phyloP scores from a whole-genome alignment of 2,888 invertebrate species.

The Lapara coniferarum region DNA sequence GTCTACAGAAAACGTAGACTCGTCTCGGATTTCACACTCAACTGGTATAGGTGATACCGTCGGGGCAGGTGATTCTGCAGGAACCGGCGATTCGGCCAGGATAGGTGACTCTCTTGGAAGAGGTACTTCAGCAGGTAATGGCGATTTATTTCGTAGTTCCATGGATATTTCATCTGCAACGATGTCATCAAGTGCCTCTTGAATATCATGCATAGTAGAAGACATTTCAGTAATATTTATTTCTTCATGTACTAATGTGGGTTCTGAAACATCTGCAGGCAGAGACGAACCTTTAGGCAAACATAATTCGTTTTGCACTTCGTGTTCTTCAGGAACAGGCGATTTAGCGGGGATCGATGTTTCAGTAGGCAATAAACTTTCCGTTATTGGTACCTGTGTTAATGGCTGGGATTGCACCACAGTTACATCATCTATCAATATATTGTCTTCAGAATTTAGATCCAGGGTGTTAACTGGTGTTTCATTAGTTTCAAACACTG shows the following conservation, averaged over 20 bases:
- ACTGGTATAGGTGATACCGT: conserved; percentile 40
- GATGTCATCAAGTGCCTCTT: conserved; percentile 1
- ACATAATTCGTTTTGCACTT: background rate
- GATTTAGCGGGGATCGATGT: background rate
- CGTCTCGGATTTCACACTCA: conserved; percentile 37
- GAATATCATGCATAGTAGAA: conserved; percentile 1
- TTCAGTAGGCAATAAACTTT: background rate
- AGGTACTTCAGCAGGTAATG: conserved; percentile 26
- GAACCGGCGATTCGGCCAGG: conserved; percentile 35
- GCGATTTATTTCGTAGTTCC: conserved; percentile 13
- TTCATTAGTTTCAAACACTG: background rate
- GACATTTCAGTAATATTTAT: background rate
- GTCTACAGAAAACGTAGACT: conserved; percentile 31
- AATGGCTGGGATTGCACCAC: background rate
- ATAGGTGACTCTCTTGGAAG: conserved; percentile 35
- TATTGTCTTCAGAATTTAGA: conserved; percentile 1
- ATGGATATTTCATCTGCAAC: conserved; percentile 29
- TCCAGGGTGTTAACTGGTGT: background rate
- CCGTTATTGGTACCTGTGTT: background rate
- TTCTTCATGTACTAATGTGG: background rate
- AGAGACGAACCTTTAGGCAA: background rate
- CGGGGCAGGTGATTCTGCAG: conserved; percentile 34
- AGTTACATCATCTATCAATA: background rate
- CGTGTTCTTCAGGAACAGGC: background rate
- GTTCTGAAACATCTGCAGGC: background rate